Percentiles rank a stretch among this genome's conserved stretches.
Evolutionary conservation across 2,797 vertebrate genomes (phyloP).

Genomic region (Poecilia picta): DNA sequence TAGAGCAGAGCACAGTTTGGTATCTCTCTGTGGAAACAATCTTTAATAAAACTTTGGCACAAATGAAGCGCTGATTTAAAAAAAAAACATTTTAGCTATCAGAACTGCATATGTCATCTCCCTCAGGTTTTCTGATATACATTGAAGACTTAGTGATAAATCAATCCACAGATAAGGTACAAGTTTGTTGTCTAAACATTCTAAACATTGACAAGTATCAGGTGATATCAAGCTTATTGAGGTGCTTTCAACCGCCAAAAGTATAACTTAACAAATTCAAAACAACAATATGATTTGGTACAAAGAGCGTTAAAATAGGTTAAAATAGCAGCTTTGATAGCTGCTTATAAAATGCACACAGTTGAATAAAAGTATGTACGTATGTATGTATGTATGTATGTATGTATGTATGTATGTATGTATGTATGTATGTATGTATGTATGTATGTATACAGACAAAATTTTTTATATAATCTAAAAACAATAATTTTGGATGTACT

Average conservation of each 20-base stretch:
- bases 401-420: not conserved
- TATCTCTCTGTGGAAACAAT: conserved; percentile 28
- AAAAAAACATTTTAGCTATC: not conserved
- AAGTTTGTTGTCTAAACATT: no score
- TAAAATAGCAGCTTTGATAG: no score
- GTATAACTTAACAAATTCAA: not conserved
- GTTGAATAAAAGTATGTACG: not conserved
- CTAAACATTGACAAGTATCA: not conserved
- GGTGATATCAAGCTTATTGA: not conserved
- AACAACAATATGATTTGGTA: not conserved
- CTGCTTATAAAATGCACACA: not conserved
- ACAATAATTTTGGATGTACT: not conserved
- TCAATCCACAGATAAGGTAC: not conserved
- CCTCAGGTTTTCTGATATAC: not conserved
- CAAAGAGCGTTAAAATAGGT: no score
- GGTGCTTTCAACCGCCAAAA: not conserved
- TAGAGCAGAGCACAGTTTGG: conserved; percentile 45
- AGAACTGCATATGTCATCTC: not conserved
- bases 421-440: not conserved
- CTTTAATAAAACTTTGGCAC: conserved; percentile 28
- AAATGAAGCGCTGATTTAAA: conserved; percentile 6
- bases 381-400: not conserved
- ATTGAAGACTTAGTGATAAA: not conserved
- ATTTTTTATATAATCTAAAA: not conserved
- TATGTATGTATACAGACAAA: not conserved